Evolutionary conservation across 2,888 invertebrate species (phyloP), one percentile per base, ranked within the genome.

Genomic region (Stenurella melanura): DNA sequence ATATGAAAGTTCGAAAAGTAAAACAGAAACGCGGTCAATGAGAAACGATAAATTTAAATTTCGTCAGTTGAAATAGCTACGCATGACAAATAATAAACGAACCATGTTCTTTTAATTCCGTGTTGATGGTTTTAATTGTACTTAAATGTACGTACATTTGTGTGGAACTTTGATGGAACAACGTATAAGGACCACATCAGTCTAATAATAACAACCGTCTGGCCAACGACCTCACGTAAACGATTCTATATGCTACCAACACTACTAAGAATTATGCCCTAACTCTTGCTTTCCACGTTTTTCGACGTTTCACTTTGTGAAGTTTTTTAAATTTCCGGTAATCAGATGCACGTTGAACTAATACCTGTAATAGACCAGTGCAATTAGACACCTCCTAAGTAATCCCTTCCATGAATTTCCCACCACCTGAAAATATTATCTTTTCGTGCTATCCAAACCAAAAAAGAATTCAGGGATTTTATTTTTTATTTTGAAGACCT

Each of bases 161-260:
- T 54, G 67, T 56, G 56, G 56, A 67, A 64, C 67, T n/a, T 74
- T 67, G 74, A 77, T 77, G 77, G 66, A 77, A 77, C 73, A 42
- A 50, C 66, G 21, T 50, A 42, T 74, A 64, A 78, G 79, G 79
- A 78, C 74, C 76, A 73, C 75, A 74, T 78, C 71, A 75, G 75
- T 79, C 79, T 81, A 81, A 81, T 81, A 81, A 81, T 81, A 81
- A 77, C 77, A 79, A 69, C 66, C 77, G 80, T 79, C 82, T 82
- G 82, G 82, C 75, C 80, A 81, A 77, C 77, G 81, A 81, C 78
- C 81, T 76, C 74, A 56, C 74, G 74, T 74, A 74, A 70, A 60
- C 77, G 71, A 75, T 71, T 71, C 74, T 71, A n/a, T 50, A 74
- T 69, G 63, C 64, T 74, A 61, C 74, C 11, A 57, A 58, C 58